Conservation (phyloP, 2,113 vertebrate species). For the Epinephelus cyanopodus region DNA sequence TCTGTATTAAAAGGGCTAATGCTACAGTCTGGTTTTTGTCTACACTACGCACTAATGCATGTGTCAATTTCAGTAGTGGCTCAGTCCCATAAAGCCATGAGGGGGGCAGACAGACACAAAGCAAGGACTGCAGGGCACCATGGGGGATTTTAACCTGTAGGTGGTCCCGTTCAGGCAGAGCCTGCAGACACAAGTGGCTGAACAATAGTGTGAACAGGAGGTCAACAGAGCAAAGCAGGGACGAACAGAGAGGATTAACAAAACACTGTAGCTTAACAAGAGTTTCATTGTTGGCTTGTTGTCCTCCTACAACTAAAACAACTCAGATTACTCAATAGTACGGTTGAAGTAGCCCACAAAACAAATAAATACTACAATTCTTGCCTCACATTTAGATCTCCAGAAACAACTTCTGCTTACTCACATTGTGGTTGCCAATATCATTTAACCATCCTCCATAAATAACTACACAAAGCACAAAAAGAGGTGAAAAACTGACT, state of each 20-base stretch:
- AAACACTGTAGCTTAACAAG: conserved; percentile 26
- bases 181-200: conserved; percentile 42
- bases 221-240: conserved; percentile 31
- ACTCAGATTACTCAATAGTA: neutral
- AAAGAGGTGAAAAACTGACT: neutral
- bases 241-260: conserved; percentile 53
- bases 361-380: neutral
- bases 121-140: conserved; percentile 1
- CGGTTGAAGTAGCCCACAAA: neutral
- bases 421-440: neutral
- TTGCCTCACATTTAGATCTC: neutral
- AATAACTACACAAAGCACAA: neutral
- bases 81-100: conserved; percentile 31
- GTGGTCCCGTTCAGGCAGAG: conserved; percentile 53
- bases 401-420: neutral
- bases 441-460: neutral
- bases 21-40: neutral
- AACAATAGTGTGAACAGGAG: conserved; percentile 57
- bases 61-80: neutral
- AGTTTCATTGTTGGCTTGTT: conserved; percentile 41
- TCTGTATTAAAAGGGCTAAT: neutral
- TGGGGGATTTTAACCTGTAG: conserved; percentile 42
- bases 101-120: conserved; percentile 12
- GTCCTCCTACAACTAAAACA: conserved; percentile 8
- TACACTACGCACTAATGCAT: neutral